Evolutionary conservation across 2,797 vertebrate genomes (phyloP).

Genomic region (Sphaeramia orbicularis): DNA sequence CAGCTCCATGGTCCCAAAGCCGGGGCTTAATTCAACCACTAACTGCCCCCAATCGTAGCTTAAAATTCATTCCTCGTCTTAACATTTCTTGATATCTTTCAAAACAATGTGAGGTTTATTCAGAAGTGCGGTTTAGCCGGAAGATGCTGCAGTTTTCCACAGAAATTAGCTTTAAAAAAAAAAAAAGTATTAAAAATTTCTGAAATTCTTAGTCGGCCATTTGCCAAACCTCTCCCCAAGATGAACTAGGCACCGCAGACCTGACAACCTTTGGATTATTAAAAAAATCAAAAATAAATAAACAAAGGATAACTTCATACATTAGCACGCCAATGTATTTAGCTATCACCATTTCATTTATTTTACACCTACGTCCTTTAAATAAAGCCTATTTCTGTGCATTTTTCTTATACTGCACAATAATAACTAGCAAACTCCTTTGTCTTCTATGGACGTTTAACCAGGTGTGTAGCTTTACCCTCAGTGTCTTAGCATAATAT

Average conservation of each 20-base stretch:
- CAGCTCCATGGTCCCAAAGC: constrained; percentile 76
- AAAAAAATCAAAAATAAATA: too few species aligned
- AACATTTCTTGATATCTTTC: constrained; percentile 42
- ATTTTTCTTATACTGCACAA: background rate
- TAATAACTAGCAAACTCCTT: background rate
- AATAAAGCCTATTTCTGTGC: too few species aligned
- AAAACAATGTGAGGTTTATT: constrained; percentile 49
- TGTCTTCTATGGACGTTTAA: background rate
- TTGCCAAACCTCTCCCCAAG: constrained; percentile 1
- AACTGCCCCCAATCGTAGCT: constrained; percentile 45
- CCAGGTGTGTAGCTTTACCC: background rate
- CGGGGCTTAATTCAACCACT: constrained; percentile 45
- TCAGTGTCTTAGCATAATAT: background rate
- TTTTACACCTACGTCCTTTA: too few species aligned
- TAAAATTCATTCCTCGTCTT: constrained; percentile 42
- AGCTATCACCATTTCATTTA: too few species aligned
- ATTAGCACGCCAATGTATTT: too few species aligned
- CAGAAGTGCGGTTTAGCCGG: constrained; percentile 7
- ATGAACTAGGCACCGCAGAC: background rate
- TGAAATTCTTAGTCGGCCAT: background rate
- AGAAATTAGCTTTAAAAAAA: constrained; percentile 40
- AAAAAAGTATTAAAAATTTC: constrained; percentile 5
- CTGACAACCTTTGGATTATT: constrained; percentile 27
- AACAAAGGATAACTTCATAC: too few species aligned
- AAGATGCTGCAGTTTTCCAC: constrained; percentile 43